A percentile compares a stretch with the other conserved stretches of the same genome.
Evolutionary conservation across 2,888 invertebrate species (phyloP).

Genomic region (Atherix ibis): DNA sequence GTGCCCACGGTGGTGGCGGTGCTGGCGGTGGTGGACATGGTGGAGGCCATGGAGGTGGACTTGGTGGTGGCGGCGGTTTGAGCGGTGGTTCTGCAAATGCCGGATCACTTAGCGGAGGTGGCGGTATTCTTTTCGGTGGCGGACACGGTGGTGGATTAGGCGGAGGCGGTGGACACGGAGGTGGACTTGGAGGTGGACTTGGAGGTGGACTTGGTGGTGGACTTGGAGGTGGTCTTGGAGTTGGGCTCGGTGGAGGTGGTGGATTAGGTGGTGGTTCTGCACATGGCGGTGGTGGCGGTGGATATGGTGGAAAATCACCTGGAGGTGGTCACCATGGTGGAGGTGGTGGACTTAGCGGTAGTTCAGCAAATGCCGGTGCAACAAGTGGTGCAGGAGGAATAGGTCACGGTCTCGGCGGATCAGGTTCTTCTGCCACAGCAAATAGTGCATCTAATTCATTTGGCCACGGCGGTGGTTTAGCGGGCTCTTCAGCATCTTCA

Average conservation of each 20-base stretch:
- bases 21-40: not conserved
- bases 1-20: not conserved
- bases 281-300: not conserved
- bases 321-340: too few species aligned
- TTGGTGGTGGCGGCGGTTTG: not conserved
- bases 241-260: not conserved
- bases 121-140: constrained; percentile 1
- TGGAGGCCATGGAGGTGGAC: not conserved
- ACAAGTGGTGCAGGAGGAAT: too few species aligned
- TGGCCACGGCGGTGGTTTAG: too few species aligned
- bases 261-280: not conserved
- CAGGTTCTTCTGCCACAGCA: too few species aligned
- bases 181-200: not conserved
- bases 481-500: too few species aligned
- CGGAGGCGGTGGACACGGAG: not conserved
- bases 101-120: not conserved
- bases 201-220: not conserved
- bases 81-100: too few species aligned
- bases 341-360: too few species aligned
- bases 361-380: too few species aligned
- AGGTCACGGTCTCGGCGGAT: too few species aligned
- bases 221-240: not conserved
- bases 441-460: too few species aligned
- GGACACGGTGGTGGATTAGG: not conserved
- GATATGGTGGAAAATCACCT: too few species aligned